Evolutionary conservation across 2,797 vertebrate species (phyloP).

Genomic region (Silurus lanzhouensis): DNA sequence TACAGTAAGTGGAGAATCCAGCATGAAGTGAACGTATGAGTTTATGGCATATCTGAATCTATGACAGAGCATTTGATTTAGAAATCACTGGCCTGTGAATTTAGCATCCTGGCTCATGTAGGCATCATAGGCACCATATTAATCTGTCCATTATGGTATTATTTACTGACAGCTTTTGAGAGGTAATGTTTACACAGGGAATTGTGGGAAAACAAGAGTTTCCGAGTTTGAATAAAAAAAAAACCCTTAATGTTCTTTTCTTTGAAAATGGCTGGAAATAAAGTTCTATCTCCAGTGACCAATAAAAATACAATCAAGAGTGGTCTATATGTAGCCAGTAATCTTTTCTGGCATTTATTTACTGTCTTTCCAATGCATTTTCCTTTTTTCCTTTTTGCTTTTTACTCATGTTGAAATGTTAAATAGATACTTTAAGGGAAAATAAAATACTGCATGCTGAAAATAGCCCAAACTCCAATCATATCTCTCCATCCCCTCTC

Average conservation of each 20-base stretch:
- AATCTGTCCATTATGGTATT: slow-evolving; percentile 6
- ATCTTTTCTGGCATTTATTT: slow-evolving; percentile 12
- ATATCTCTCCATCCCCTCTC: slow-evolving; percentile 18
- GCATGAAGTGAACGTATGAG: neutral
- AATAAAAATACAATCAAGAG: slow-evolving; percentile 46
- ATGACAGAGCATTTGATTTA: neutral
- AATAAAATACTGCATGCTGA: slow-evolving; percentile 29
- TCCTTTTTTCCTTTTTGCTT: neutral
- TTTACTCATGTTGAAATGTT: slow-evolving; percentile 26
- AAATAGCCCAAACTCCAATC: slow-evolving; percentile 28
- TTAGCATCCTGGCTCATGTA: neutral
- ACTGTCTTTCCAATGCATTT: neutral
- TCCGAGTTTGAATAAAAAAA: neutral
- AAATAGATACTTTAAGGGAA: slow-evolving; percentile 17
- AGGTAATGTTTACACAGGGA: neutral
- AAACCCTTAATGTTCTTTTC: neutral
- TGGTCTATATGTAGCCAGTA: slow-evolving; percentile 22
- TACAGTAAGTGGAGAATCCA: neutral
- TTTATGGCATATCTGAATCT: neutral
- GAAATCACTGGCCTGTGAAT: neutral
- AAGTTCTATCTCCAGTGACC: slow-evolving; percentile 43
- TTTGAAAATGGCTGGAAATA: slow-evolving; percentile 37
- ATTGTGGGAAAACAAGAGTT: slow-evolving; percentile 34
- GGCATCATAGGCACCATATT: neutral
- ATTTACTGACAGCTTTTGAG: slow-evolving; percentile 2